phyloP scores from a whole-genome alignment of 2,113 vertebrate species.

The Bettongia penicillata region DNA sequence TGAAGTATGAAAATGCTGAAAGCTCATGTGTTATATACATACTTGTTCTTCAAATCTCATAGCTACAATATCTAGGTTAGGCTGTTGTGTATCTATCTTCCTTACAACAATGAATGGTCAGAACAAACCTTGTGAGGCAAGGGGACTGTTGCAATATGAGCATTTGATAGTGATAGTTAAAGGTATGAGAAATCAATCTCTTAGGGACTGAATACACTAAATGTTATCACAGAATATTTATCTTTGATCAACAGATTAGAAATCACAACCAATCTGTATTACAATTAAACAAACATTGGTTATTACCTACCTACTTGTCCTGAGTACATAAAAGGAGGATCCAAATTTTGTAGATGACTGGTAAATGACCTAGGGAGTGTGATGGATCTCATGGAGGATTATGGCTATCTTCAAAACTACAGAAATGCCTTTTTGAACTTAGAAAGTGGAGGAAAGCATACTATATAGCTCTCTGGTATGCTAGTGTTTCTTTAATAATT shows the following conservation, averaged over 20 bases:
- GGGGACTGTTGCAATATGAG: background rate
- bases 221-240: constrained; percentile 11
- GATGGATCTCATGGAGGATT: background rate
- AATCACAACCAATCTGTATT: background rate
- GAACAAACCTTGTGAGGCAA: background rate
- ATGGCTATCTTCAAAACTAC: background rate
- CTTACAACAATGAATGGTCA: constrained; percentile 20
- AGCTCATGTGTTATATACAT: background rate
- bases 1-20: background rate
- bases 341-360: background rate
- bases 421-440: background rate
- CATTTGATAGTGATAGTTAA: background rate
- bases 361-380: background rate
- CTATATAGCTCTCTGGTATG: background rate
- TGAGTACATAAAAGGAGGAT: constrained; percentile 21
- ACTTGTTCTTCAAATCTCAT: background rate
- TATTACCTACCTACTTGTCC: background rate
- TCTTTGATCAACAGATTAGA: background rate
- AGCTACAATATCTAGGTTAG: background rate
- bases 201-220: background rate
- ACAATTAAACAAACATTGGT: background rate
- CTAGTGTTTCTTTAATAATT: background rate
- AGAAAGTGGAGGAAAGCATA: background rate
- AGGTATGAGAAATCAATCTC: background rate
- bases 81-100: constrained; percentile 39